These are phyloP conservation scores for Masticophis lateralis DNA, from an alignment of 2,797 vertebrate species.

Conservation along the genomic window DNA sequence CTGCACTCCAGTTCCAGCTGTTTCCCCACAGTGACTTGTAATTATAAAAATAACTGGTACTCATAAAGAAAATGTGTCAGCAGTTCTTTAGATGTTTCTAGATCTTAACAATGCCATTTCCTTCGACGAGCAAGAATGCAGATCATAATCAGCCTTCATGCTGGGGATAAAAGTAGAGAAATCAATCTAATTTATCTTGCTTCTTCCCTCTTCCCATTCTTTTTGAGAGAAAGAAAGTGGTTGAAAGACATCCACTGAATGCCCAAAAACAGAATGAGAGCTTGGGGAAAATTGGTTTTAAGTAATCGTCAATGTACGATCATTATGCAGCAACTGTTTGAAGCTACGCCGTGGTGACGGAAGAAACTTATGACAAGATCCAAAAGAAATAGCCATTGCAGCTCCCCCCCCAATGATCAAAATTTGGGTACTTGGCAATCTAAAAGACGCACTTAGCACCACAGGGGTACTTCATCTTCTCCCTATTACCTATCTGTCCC, in stretches of 20 bases:
- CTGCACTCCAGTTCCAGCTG: neutral
- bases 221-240: neutral
- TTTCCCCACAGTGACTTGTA: constrained; percentile 3
- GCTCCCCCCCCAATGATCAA: neutral
- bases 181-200: constrained; percentile 9
- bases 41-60: constrained; percentile 19
- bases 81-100: neutral
- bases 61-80: constrained; percentile 16
- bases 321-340: neutral
- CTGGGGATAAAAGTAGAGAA: neutral
- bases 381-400: neutral
- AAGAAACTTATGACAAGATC: neutral
- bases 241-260: neutral
- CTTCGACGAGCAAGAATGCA: neutral
- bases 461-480: neutral
- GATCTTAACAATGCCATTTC: neutral
- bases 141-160: neutral
- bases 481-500: neutral
- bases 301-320: neutral
- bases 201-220: neutral
- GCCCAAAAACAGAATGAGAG: neutral
- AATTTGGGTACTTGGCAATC: neutral
- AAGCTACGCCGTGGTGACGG: neutral
- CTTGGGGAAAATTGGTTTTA: neutral
- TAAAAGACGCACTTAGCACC: neutral